Evolutionary conservation across 2,888 invertebrate species (phyloP).

Genomic region (Cheilosia vulpina): DNA sequence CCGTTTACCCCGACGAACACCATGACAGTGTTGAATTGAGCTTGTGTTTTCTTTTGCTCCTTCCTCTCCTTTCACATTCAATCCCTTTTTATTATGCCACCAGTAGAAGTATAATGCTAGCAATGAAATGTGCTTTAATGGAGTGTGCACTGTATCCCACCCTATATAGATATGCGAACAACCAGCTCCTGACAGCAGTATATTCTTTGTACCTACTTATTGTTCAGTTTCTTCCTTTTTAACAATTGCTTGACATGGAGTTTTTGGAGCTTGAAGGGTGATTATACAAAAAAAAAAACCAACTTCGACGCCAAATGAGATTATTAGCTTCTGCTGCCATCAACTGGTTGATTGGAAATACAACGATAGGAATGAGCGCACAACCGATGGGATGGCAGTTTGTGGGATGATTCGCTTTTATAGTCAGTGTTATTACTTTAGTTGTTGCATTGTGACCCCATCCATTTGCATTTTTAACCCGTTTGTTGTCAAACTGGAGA

Average conservation of each 20-base stretch:
- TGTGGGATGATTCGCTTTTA: conserved; percentile 29
- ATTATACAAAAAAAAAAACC: conserved; percentile 34
- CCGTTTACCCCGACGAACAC: not conserved
- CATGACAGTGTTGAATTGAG: conserved; percentile 19
- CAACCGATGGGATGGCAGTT: not conserved
- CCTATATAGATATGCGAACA: conserved; percentile 24
- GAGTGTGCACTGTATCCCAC: conserved; percentile 44
- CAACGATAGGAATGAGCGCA: not conserved
- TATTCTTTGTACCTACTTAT: conserved; percentile 24
- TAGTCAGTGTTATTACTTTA: conserved; percentile 26
- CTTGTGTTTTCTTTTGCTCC: conserved; percentile 6
- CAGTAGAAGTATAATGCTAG: conserved; percentile 42
- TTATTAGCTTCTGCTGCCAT: conserved; percentile 56
- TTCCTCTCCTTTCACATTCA: not conserved
- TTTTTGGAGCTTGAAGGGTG: conserved; percentile 30
- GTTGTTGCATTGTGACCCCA: conserved; percentile 19
- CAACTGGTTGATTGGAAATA: conserved; percentile 55
- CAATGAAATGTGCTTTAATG: conserved; percentile 50
- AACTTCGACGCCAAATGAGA: conserved; percentile 61
- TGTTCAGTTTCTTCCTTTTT: conserved; percentile 18
- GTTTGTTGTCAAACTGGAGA: not conserved
- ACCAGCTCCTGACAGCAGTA: not conserved
- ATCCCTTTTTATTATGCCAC: conserved; percentile 24
- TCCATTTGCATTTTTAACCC: conserved; percentile 53
- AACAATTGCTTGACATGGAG: conserved; percentile 25